Evolutionary conservation across 53 echinoderm and acorn worm species (phyloP).

Genomic region (Crossaster papposus): DNA sequence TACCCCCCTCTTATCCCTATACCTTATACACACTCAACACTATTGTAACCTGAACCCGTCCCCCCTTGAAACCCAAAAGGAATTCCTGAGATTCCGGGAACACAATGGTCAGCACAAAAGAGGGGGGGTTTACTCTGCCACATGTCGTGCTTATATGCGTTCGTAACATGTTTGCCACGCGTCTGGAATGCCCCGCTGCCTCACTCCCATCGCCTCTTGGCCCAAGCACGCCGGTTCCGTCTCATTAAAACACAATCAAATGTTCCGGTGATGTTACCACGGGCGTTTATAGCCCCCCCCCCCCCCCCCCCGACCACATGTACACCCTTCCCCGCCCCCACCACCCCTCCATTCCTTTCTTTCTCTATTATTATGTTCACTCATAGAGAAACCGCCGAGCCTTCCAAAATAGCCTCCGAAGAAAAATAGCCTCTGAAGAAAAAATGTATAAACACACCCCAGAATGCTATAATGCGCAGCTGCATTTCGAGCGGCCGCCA

Average conservation of each 20-base stretch:
- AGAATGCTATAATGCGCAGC: constrained; percentile 6
- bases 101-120: too few relatives aligned
- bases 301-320: too few relatives aligned
- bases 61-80: too few relatives aligned
- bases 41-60: too few relatives aligned
- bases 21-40: too few relatives aligned
- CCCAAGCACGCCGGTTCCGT: not conserved
- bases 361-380: too few relatives aligned
- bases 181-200: not conserved
- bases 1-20: too few relatives aligned
- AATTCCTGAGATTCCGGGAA: too few relatives aligned
- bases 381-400: not conserved
- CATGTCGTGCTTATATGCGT: too few relatives aligned
- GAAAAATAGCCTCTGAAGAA: constrained; percentile 31
- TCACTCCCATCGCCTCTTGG: not conserved
- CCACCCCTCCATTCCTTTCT: too few relatives aligned
- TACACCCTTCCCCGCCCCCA: not conserved
- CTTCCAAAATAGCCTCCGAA: constrained; percentile 28
- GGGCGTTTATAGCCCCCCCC: not conserved
- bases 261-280: constrained; percentile 3
- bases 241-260: constrained; percentile 38
- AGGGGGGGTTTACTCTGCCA: too few relatives aligned
- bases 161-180: not conserved
- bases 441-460: constrained; percentile 27
- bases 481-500: not conserved